These are phyloP conservation scores for Diplodus sargus DNA, from an alignment of 2,797 vertebrate genomes.

Conservation along the genomic window DNA sequence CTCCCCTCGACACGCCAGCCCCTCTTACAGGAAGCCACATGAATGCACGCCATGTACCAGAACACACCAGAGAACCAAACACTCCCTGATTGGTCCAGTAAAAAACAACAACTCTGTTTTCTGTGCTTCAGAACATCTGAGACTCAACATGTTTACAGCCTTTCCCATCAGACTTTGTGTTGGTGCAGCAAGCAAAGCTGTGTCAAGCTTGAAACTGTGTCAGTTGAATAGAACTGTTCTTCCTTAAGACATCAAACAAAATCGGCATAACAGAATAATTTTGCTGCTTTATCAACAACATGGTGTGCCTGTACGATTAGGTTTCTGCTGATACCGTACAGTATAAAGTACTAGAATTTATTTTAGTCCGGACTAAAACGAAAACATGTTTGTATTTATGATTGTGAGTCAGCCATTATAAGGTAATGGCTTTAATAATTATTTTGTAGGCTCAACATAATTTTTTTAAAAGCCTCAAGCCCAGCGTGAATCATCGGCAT, in stretches of 20 bases:
- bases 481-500: background rate
- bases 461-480: background rate
- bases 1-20: constrained; percentile 29
- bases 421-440: too few species aligned
- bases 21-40: constrained; percentile 58
- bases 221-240: background rate
- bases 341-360: background rate
- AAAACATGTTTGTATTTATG: background rate
- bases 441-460: background rate
- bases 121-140: constrained; percentile 9
- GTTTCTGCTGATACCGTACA: background rate
- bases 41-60: constrained; percentile 63
- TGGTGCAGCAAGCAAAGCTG: background rate
- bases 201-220: background rate
- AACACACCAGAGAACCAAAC: constrained; percentile 58
- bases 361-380: background rate
- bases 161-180: constrained; percentile 1
- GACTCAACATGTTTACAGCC: constrained; percentile 34
- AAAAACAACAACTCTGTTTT: constrained; percentile 36
- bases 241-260: background rate
- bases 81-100: constrained; percentile 41
- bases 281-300: background rate
- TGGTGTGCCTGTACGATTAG: background rate
- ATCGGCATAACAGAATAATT: background rate
- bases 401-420: background rate